Evolutionary conservation across 2,113 vertebrate genomes (phyloP), one percentile per base, ranked within the genome.

Genomic region (Chaenogobius annularis): DNA sequence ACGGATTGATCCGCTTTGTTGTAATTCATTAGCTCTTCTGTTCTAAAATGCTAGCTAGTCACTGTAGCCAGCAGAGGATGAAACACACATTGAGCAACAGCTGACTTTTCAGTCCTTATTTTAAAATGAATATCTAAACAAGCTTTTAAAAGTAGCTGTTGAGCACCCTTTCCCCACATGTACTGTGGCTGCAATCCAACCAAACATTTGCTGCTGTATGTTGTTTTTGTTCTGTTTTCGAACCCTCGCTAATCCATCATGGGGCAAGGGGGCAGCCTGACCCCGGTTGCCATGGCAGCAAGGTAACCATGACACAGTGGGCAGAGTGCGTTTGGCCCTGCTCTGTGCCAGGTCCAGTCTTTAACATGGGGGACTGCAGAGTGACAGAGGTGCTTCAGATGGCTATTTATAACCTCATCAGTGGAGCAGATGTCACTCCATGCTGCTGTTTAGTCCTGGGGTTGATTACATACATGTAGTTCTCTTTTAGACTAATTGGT

Each of bases 261-360:
- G 40, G 72, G 77, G 54, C 74, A 84, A 91, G 80, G 71, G 83
- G 70, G 70, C 77, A 74, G 8, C 50, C 75, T 84, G 87, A 88
- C 79, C 79, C 62, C 37, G 40, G 87, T 88, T 88, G 82, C 85
- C 65, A 23, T 86, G 77, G 78, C 80, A 85, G 82, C 82, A 86
- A 85, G 86, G 90, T 88, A 88, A 85, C 87, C 83, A 87, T 86
- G 86, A 71, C 83, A 89, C 87, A 88, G 85, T 85, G 78, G 88
- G 82, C 66, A 48, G 71, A 17, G 4, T 75, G 67, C 69, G 84
- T 89, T 84, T 85, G 85, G 88, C 82, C 79, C 23, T 85, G 74
- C 73, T 70, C 76, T 79, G 50, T 84, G 87, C 84, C 83, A 82
- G 83, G 74, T 87, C 84, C 23, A 10, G 71, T 80, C 73, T 84